Conservation (phyloP, 2,888 invertebrate species). For the Merodon equestris region DNA sequence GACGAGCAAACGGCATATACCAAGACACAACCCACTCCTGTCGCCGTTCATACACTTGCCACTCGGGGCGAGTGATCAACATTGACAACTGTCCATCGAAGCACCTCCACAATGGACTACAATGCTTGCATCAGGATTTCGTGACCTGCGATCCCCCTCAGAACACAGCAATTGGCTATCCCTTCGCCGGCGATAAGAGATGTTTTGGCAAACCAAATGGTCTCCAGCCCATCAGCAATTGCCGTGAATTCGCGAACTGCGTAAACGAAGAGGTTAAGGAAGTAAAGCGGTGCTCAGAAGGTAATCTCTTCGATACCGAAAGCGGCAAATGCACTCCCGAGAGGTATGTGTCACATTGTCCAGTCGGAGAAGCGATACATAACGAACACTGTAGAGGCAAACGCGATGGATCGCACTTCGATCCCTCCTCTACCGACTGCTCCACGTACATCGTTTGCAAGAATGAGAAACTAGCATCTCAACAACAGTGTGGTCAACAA, state of each 20-base stretch:
- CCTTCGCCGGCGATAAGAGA: conserved; percentile 71
- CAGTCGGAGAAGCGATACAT: conserved; percentile 14
- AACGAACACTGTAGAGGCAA: conserved; percentile 69
- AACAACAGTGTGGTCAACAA: conserved; percentile 72
- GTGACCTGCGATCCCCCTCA: conserved; percentile 80
- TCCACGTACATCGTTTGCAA: conserved; percentile 74
- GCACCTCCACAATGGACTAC: conserved; percentile 80
- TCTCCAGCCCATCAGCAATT: conserved; percentile 72
- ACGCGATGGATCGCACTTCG: conserved; percentile 75
- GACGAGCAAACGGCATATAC: conserved; percentile 81
- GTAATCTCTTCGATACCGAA: conserved; percentile 72
- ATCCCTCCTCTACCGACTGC: conserved; percentile 74
- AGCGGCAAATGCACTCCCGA: conserved; percentile 71
- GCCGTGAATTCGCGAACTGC: conserved; percentile 74
- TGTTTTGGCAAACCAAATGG: conserved; percentile 74
- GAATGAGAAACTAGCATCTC: conserved; percentile 71
- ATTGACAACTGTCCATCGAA: conserved; percentile 79
- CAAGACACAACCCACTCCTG: conserved; percentile 82
- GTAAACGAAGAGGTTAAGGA: conserved; percentile 72
- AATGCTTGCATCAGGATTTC: conserved; percentile 78
- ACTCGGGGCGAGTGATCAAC: conserved; percentile 80
- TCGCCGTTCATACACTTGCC: conserved; percentile 80
- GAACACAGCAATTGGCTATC: conserved; percentile 74
- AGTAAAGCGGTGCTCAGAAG: conserved; percentile 73
- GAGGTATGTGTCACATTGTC: conserved; percentile 67